A percentile compares a stretch with the other conserved stretches of the same genome.
These are phyloP conservation scores for Ridgeia piscesae DNA, from an alignment of 1,140 invertebrate genomes.

Conservation along the genomic window DNA sequence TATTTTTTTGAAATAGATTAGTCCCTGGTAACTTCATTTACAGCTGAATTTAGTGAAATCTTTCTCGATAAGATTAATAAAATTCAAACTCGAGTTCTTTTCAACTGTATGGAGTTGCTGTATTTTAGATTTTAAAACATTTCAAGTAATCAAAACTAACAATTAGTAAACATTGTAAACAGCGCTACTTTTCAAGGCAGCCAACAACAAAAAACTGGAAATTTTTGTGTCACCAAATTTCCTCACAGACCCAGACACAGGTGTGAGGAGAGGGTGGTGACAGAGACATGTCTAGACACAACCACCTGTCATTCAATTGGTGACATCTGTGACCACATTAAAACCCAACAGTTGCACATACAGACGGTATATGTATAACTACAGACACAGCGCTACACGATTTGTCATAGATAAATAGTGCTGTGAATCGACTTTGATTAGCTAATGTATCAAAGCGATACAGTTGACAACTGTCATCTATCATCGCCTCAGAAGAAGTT, in stretches of 20 bases:
- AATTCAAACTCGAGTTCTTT: no score
- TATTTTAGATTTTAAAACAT: neutral
- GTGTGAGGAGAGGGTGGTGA: neutral
- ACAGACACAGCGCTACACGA: neutral
- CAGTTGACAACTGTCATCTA: neutral
- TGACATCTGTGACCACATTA: neutral
- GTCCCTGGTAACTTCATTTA: no score
- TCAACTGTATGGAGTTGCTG: no score
- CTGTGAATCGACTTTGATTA: neutral
- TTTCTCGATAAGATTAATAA: no score
- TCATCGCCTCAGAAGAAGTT: neutral
- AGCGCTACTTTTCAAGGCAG: neutral
- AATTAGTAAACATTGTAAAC: neutral
- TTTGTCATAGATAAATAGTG: conserved; percentile 6
- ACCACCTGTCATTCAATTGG: neutral
- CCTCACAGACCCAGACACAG: neutral
- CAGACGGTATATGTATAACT: neutral
- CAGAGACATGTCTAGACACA: neutral
- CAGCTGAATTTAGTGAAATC: no score
- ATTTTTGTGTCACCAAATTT: neutral
- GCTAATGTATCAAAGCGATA: neutral
- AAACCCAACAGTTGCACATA: neutral
- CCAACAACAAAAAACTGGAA: neutral
- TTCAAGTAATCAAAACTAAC: neutral
- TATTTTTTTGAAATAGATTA: no score